These are phyloP conservation scores for Siniperca scherzeri DNA, from an alignment of 2,797 vertebrate species.

Conservation along the genomic window DNA sequence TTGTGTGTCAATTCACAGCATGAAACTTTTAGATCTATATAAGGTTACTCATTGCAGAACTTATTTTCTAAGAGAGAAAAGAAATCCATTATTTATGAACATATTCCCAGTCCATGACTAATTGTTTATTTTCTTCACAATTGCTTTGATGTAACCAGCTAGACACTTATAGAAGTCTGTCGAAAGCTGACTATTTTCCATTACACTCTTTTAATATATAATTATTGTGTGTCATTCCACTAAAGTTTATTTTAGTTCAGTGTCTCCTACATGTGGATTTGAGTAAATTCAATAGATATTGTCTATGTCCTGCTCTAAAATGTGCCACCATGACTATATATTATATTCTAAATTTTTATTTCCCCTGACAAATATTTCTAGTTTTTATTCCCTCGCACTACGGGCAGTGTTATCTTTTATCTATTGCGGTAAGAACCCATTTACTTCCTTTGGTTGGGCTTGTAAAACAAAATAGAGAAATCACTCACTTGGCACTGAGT, in stretches of 20 bases:
- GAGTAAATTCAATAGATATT: constrained; percentile 59
- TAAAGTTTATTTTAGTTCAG: constrained; percentile 79
- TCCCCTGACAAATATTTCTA: constrained; percentile 32
- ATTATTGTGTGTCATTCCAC: constrained; percentile 82
- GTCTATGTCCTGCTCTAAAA: constrained; percentile 49
- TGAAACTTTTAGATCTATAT: constrained; percentile 90
- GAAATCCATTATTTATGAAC: constrained; percentile 91
- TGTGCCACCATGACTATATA: constrained; percentile 20
- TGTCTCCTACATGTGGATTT: constrained; percentile 65
- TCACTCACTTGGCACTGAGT: constrained; percentile 44
- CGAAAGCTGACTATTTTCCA: constrained; percentile 84
- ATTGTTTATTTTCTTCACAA: constrained; percentile 90
- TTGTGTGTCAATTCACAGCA: constrained; percentile 90
- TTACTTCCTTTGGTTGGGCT: constrained; percentile 50
- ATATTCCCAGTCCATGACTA: constrained; percentile 89
- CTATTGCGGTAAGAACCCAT: constrained; percentile 24
- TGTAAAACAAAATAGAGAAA: constrained; percentile 65
- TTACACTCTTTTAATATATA: constrained; percentile 82
- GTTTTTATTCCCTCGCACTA: constrained; percentile 22
- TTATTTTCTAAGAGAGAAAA: constrained; percentile 88
- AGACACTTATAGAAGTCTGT: constrained; percentile 84
- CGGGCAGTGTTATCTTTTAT: constrained; percentile 54
- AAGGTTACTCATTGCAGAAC: constrained; percentile 87
- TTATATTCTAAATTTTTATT: constrained; percentile 39
- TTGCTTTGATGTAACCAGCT: constrained; percentile 90